phyloP scores from a whole-genome alignment of 92 coral and sea anemone species.

The Zoanthus gigantus region DNA sequence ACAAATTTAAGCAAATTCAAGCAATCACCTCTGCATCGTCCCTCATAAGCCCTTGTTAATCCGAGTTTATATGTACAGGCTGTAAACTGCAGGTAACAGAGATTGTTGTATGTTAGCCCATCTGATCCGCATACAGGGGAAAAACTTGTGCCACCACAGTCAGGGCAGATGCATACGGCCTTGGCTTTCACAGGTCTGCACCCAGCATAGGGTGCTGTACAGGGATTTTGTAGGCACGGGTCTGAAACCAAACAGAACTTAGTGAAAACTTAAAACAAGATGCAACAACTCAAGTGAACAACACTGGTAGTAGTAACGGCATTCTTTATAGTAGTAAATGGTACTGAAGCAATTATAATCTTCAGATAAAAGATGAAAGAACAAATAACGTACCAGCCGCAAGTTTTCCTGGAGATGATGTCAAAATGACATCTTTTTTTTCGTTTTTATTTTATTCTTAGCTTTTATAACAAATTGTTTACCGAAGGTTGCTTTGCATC shows the following conservation, averaged over 20 bases:
- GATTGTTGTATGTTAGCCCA: not conserved
- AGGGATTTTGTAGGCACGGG: not conserved
- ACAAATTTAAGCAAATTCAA: not conserved
- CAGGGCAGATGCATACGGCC: not conserved
- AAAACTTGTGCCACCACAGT: not conserved
- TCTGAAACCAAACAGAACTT: not conserved
- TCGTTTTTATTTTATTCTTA: too few relatives aligned
- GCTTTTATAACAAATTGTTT: too few relatives aligned
- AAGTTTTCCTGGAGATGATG: too few relatives aligned
- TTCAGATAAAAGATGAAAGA: too few relatives aligned
- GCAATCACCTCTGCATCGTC: slow-evolving; percentile 1
- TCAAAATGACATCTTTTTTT: too few relatives aligned
- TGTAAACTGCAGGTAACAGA: slow-evolving; percentile 1
- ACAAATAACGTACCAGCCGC: too few relatives aligned
- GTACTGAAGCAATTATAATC: too few relatives aligned
- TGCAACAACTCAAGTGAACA: too few relatives aligned
- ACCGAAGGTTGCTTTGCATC: too few relatives aligned
- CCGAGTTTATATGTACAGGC: not conserved
- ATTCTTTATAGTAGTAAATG: too few relatives aligned
- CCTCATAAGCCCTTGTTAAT: not conserved
- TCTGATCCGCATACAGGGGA: not conserved
- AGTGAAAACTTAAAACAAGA: too few relatives aligned
- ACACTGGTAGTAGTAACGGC: too few relatives aligned
- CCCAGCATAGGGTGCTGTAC: not conserved
- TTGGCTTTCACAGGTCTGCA: not conserved